Conservation (phyloP, 2,888 invertebrate species). For the Chloroclystis v-ata region DNA sequence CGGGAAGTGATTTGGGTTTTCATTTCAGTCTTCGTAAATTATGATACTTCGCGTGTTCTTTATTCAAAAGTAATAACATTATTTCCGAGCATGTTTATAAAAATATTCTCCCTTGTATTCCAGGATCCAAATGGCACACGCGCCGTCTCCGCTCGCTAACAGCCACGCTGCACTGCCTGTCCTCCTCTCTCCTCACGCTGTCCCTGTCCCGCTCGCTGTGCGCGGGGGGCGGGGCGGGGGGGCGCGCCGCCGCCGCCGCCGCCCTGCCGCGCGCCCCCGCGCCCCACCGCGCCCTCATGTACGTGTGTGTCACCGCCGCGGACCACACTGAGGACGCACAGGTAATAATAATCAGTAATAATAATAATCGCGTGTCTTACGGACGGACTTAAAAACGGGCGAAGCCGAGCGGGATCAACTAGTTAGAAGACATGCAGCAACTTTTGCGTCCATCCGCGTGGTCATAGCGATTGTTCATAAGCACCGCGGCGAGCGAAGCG, state of each 20-base stretch:
- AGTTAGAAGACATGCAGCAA: too few relatives aligned
- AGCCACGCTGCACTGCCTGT: conserved; percentile 11
- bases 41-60: too few relatives aligned
- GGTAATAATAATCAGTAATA: conserved; percentile 30
- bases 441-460: too few relatives aligned
- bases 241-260: conserved; percentile 20
- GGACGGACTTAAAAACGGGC: too few relatives aligned
- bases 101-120: background rate
- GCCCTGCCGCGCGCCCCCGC: conserved; percentile 23
- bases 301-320: conserved; percentile 20
- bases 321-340: conserved; percentile 36
- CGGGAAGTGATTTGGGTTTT: too few relatives aligned
- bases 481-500: too few relatives aligned
- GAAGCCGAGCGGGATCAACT: too few relatives aligned
- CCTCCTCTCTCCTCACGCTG: background rate
- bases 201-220: conserved; percentile 22
- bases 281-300: conserved; percentile 14
- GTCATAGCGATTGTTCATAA: too few relatives aligned
- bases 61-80: too few relatives aligned
- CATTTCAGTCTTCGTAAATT: too few relatives aligned
- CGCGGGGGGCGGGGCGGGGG: conserved; percentile 27
- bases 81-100: too few relatives aligned
- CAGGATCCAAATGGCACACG: conserved; percentile 24
- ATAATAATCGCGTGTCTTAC: too few relatives aligned
- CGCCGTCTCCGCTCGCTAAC: conserved; percentile 31